A percentile compares a stretch with the other conserved stretches of the same genome.
phyloP scores from a whole-genome alignment of 2,113 vertebrate species.

The Halcyon malimbica region DNA sequence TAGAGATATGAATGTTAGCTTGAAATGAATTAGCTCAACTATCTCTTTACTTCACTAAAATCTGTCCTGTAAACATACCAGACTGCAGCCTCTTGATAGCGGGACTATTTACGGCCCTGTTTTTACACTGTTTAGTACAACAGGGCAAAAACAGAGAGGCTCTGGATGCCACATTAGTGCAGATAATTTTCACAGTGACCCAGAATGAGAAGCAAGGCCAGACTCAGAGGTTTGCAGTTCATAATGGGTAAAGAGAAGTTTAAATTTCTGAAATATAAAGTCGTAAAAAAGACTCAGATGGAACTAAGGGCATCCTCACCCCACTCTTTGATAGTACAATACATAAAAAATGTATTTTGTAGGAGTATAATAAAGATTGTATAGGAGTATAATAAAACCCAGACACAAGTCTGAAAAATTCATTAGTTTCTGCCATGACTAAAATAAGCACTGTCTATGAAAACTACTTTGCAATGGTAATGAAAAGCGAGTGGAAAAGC shows the following conservation, averaged over 20 bases:
- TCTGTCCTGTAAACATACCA: not conserved
- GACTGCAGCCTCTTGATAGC: not conserved
- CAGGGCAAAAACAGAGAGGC: not conserved
- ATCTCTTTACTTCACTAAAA: not conserved
- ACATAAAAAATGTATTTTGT: slow-evolving; percentile 44
- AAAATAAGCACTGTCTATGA: slow-evolving; percentile 64
- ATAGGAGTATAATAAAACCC: slow-evolving; percentile 62
- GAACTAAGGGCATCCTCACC: slow-evolving; percentile 26
- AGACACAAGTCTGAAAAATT: slow-evolving; percentile 63
- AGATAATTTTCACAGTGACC: not conserved
- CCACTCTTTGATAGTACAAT: slow-evolving; percentile 23
- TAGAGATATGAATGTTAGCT: not conserved
- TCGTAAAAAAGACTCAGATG: slow-evolving; percentile 61
- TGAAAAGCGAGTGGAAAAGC: slow-evolving; percentile 50
- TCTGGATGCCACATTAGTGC: not conserved
- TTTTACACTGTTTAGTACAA: not conserved
- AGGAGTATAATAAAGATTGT: slow-evolving; percentile 66
- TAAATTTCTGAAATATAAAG: slow-evolving; percentile 64
- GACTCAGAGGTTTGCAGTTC: not conserved
- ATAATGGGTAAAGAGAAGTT: not conserved
- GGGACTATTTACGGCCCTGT: not conserved
- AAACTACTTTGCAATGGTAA: slow-evolving; percentile 60
- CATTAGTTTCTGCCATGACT: slow-evolving; percentile 50
- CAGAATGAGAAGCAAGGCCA: not conserved
- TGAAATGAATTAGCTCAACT: not conserved